Base-by-base conservation (phyloP, 2,113 vertebrate species). In the Hoplias malabaricus region DNA sequence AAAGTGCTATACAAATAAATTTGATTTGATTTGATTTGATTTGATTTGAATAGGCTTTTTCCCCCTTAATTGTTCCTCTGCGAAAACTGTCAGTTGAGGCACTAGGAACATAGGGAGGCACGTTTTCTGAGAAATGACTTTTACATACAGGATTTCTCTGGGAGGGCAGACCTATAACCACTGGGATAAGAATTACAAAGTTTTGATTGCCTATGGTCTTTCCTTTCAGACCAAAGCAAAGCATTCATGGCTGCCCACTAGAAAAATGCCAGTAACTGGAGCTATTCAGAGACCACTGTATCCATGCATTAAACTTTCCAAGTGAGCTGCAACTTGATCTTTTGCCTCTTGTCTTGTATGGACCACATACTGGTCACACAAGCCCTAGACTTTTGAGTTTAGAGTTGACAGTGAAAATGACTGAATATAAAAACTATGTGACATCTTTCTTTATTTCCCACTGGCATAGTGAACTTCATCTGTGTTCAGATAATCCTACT, bases 201-300 rank as follows among this genome's bases (percentile, higher is more conserved):
- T 83, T 87, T 77, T 85, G 63, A 83, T 27, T 27, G 83, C 83
- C 69, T 83, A 70, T 61, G 71, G 54, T 77, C 74, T 80, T 69
- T 81, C 40, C 78, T 74, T 76, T 62, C 57, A 50, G 74, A 81
- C 82, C 34, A 81, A 65, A 77, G 75, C 36, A 78, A 79, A 69
- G 48, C n/a, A 67, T 65, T 50, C 40, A 50, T 69, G 57, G 70
- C 77, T 73, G 42, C 69, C 61, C 73, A 42, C 38, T 33, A 54
- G 46, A 40, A 68, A 82, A 71, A 40, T 16, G 40, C 48, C 43
- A 63, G 62, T 42, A 46, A 63, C 62, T 69, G 63, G 36, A 68
- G 46, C 68, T 79, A 71, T 79, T 63, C 27, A 42, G 25, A 31
- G 63, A 69, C 14, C 65, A 57, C 25, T 59, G 66, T 16, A 46